Conservation (phyloP, 2,113 vertebrate genomes). For the Oryzias curvinotus region DNA sequence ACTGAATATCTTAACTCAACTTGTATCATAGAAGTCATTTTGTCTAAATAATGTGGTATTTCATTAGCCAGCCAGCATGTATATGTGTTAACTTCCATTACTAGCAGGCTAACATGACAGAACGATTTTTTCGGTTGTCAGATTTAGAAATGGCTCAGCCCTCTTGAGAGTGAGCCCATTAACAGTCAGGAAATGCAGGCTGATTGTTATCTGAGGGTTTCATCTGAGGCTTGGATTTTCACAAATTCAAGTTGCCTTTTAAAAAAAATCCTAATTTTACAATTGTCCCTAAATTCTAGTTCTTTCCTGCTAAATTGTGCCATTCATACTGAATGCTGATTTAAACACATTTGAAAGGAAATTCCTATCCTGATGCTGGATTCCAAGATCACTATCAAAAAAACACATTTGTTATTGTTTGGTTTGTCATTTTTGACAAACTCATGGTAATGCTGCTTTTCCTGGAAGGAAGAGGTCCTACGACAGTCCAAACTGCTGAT, state of each 20-base stretch:
- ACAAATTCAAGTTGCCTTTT: not conserved
- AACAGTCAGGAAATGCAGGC: conserved; percentile 9
- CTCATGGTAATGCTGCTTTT: too few species aligned
- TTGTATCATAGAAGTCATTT: conserved; percentile 20
- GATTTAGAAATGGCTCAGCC: conserved; percentile 19
- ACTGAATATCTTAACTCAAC: conserved; percentile 8
- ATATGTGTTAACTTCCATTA: conserved; percentile 23
- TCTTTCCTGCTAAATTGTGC: not conserved
- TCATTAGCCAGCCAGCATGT: conserved; percentile 26
- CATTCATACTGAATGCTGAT: too few species aligned
- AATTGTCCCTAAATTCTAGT: not conserved
- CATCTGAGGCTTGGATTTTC: not conserved
- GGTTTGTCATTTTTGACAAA: too few species aligned
- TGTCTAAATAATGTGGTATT: conserved; percentile 8
- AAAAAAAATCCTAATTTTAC: not conserved
- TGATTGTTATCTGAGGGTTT: conserved; percentile 17
- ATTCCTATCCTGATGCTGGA: too few species aligned
- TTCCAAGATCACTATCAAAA: too few species aligned
- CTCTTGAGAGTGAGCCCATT: conserved; percentile 14
- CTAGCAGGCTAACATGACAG: conserved; percentile 30
- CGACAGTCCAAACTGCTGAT: too few species aligned
- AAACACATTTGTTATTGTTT: too few species aligned
- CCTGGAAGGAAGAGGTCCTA: too few species aligned
- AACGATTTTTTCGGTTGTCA: conserved; percentile 35
- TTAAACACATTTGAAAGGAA: too few species aligned